Evolutionary conservation across 2,797 vertebrate genomes (phyloP).

Genomic region (Oreonectes daqikongensis): DNA sequence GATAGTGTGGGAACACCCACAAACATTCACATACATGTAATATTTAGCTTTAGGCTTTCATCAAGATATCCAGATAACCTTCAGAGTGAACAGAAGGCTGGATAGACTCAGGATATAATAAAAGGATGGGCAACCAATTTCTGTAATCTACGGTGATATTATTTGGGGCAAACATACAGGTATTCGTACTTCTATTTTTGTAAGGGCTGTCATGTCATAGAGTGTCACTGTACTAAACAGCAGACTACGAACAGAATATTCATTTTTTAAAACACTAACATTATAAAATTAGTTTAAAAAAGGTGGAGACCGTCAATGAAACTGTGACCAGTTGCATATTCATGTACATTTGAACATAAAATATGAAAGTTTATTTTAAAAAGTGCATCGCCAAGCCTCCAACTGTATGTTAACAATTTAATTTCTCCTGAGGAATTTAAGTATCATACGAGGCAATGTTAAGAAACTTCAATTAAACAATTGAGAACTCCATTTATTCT

Average conservation of each 20-base stretch:
- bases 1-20: constrained; percentile 20
- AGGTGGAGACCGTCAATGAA: too few relatives aligned
- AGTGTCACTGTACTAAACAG: too few relatives aligned
- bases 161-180: background rate
- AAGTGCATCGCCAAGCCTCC: too few relatives aligned
- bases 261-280: too few relatives aligned
- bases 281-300: too few relatives aligned
- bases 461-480: background rate
- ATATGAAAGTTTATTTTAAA: too few relatives aligned
- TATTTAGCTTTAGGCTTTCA: background rate
- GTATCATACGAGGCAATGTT: background rate
- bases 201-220: too few relatives aligned
- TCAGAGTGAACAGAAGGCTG: constrained; percentile 9
- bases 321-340: too few relatives aligned
- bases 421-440: background rate
- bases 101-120: background rate
- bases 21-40: constrained; percentile 1
- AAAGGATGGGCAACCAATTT: background rate
- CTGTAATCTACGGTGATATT: background rate
- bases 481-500: background rate
- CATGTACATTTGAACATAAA: too few relatives aligned
- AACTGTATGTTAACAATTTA: background rate
- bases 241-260: too few relatives aligned
- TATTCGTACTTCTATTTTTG: too few relatives aligned
- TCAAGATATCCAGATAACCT: constrained; percentile 1